A percentile compares a stretch with the other conserved stretches of the same genome.
Conservation (phyloP, 2,888 invertebrate genomes). For the Coenonympha arcania region DNA sequence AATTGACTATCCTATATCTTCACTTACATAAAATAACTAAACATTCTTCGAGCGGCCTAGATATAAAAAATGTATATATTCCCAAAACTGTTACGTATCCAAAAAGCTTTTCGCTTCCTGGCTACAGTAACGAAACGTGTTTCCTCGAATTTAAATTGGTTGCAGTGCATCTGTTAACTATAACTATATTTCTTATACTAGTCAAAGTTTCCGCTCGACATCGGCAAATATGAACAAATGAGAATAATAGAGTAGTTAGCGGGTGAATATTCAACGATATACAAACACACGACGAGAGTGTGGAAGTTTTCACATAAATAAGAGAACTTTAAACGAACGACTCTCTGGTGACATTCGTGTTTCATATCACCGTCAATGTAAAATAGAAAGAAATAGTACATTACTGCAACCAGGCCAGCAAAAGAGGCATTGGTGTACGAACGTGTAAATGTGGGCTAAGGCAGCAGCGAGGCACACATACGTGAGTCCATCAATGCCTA, state of each 20-base stretch:
- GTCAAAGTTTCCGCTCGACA: slow-evolving; percentile 39
- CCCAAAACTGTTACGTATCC: no score
- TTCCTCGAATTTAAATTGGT: background rate
- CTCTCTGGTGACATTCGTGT: slow-evolving; percentile 71
- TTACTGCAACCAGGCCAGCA: no score
- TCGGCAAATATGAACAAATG: slow-evolving; percentile 38
- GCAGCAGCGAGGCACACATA: no score
- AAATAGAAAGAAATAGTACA: slow-evolving; percentile 52
- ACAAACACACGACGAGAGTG: slow-evolving; percentile 50
- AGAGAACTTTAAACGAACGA: slow-evolving; percentile 73
- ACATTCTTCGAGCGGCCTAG: no score
- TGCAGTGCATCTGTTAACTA: no score
- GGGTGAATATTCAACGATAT: slow-evolving; percentile 48
- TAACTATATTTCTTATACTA: slow-evolving; percentile 42
- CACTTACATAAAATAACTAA: no score
- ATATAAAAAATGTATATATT: no score
- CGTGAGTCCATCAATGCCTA: no score
- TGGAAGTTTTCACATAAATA: slow-evolving; percentile 69
- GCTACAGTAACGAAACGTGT: background rate
- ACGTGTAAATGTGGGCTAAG: no score
- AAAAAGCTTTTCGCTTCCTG: no score
- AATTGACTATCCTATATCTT: no score
- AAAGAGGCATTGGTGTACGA: no score
- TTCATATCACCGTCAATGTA: slow-evolving; percentile 60
- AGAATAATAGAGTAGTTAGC: slow-evolving; percentile 34